Conservation (phyloP, 2,888 invertebrate species). For the Agrochola macilenta region DNA sequence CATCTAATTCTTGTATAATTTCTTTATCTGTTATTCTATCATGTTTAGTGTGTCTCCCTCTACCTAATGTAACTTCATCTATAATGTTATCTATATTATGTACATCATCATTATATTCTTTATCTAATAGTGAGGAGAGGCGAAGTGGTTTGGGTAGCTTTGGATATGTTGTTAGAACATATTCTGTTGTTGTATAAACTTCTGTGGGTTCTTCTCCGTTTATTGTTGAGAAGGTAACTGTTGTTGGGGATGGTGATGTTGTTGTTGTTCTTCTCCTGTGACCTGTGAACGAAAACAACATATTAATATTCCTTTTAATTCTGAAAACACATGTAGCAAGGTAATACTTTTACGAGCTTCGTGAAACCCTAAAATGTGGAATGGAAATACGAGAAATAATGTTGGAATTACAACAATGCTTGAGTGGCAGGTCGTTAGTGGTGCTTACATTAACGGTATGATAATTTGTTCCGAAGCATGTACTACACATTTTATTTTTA, state of each 20-base stretch:
- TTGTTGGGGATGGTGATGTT: slow-evolving; percentile 77
- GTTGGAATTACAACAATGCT: slow-evolving; percentile 44
- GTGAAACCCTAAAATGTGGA: slow-evolving; percentile 18
- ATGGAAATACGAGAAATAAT: slow-evolving; percentile 43
- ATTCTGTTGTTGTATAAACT: slow-evolving; percentile 76
- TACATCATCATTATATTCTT: slow-evolving; percentile 81
- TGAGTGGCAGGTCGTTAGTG: slow-evolving; percentile 56
- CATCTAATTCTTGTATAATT: slow-evolving; percentile 80
- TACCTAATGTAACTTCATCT: slow-evolving; percentile 75
- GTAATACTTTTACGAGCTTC: slow-evolving; percentile 23
- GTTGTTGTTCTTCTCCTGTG: slow-evolving; percentile 88
- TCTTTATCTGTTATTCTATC: slow-evolving; percentile 81
- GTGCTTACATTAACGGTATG: slow-evolving; percentile 23
- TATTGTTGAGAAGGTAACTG: slow-evolving; percentile 76
- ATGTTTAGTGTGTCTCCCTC: slow-evolving; percentile 77
- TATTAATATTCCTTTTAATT: not conserved
- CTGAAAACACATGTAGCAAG: slow-evolving; percentile 1
- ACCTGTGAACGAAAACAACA: slow-evolving; percentile 73
- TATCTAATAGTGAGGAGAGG: slow-evolving; percentile 79
- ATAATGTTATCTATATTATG: slow-evolving; percentile 83
- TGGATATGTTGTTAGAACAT: slow-evolving; percentile 77
- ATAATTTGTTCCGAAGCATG: slow-evolving; percentile 33
- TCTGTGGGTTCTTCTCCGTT: slow-evolving; percentile 78
- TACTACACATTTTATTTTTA: slow-evolving; percentile 14
- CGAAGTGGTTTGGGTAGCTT: slow-evolving; percentile 85